A percentile compares a stretch with the other conserved stretches of the same genome.
These are phyloP conservation scores for Stylophora pistillata DNA, from an alignment of 64 coral and sea anemone species.

Conservation along the genomic window DNA sequence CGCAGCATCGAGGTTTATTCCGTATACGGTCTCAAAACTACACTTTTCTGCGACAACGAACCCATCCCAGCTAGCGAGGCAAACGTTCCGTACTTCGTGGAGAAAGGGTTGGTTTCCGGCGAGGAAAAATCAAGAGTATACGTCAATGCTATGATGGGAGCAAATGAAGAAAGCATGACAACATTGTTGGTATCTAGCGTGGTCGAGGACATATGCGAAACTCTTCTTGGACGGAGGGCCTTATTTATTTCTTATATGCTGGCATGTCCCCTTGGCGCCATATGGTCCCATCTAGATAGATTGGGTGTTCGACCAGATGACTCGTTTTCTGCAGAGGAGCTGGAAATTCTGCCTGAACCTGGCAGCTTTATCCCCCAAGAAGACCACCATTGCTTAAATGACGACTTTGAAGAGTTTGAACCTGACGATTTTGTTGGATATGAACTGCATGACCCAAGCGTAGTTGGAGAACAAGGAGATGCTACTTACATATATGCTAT, in stretches of 20 bases:
- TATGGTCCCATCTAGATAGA: conserved; percentile 19
- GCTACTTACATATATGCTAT: conserved; percentile 78
- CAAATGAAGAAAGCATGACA: background rate
- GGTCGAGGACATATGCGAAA: conserved; percentile 25
- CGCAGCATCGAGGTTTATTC: background rate
- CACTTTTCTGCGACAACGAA: conserved; percentile 14
- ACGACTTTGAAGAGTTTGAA: conserved; percentile 48
- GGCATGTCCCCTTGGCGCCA: background rate
- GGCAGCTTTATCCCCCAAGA: conserved; percentile 60
- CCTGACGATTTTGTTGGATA: conserved; percentile 76
- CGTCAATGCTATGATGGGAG: background rate
- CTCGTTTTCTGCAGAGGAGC: background rate
- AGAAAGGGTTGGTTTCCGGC: conserved; percentile 8
- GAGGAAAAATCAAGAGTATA: conserved; percentile 47
- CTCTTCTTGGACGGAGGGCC: conserved; percentile 18
- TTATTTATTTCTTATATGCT: conserved; percentile 48
- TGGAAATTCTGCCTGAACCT: conserved; percentile 20
- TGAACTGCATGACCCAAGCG: conserved; percentile 74
- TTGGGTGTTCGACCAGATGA: conserved; percentile 43
- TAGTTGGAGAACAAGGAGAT: conserved; percentile 36
- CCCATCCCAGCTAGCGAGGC: conserved; percentile 37
- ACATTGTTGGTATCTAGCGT: conserved; percentile 25
- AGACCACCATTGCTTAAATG: conserved; percentile 57
- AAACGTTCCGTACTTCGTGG: conserved; percentile 50
- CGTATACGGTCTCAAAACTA: conserved; percentile 21